phyloP scores from a whole-genome alignment of 2,888 invertebrate genomes.

The Spodoptera exigua region DNA sequence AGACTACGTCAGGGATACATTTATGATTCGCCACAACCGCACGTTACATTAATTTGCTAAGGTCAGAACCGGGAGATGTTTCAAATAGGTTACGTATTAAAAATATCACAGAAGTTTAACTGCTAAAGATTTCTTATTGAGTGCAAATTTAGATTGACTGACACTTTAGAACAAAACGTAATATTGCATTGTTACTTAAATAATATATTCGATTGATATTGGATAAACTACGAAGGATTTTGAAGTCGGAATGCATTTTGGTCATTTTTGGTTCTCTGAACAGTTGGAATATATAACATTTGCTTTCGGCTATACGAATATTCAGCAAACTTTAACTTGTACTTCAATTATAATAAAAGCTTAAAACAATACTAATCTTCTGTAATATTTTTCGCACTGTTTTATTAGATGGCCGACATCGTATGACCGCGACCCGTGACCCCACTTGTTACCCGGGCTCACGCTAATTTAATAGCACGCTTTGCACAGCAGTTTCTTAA shows the following conservation, averaged over 20 bases:
- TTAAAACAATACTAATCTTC: neutral
- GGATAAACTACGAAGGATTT: too few relatives aligned
- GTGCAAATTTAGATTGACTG: too few relatives aligned
- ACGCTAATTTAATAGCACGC: constrained; percentile 42
- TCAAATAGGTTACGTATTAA: constrained; percentile 4
- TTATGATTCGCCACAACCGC: constrained; percentile 29
- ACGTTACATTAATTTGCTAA: constrained; percentile 36
- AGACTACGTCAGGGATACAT: constrained; percentile 43
- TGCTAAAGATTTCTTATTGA: neutral
- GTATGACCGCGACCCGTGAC: constrained; percentile 40
- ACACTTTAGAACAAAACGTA: too few relatives aligned
- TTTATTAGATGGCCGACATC: constrained; percentile 13
- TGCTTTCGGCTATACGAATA: too few relatives aligned
- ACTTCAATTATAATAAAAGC: neutral
- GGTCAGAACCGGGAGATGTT: constrained; percentile 28
- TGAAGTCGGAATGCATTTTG: too few relatives aligned
- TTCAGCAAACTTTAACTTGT: too few relatives aligned
- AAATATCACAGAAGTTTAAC: constrained; percentile 17
- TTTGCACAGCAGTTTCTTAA: constrained; percentile 10
- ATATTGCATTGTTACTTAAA: too few relatives aligned
- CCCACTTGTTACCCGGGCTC: constrained; percentile 48
- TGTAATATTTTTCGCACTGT: constrained; percentile 4
- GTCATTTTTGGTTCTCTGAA: too few relatives aligned
- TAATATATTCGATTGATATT: too few relatives aligned
- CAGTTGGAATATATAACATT: too few relatives aligned